Evolutionary conservation across 2,888 invertebrate genomes (phyloP).

Genomic region (Hypsopygia costalis): DNA sequence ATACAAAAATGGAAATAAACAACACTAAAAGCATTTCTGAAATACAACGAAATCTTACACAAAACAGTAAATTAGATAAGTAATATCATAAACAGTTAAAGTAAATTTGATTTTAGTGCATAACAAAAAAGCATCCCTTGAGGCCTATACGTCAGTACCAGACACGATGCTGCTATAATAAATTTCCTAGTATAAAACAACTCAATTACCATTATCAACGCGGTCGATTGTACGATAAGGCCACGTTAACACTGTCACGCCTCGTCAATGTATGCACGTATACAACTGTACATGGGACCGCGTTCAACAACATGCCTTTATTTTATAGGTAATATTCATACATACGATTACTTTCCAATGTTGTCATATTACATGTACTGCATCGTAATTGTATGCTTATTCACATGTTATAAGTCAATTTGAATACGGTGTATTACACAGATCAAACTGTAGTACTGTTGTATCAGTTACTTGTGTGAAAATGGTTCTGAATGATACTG

Average conservation of each 20-base stretch:
- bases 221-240: slow-evolving; percentile 50
- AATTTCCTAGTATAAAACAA: slow-evolving; percentile 48
- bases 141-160: slow-evolving; percentile 34
- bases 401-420: background rate
- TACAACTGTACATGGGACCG: slow-evolving; percentile 7
- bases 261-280: slow-evolving; percentile 35
- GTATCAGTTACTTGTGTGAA: too few relatives aligned
- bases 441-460: too few relatives aligned
- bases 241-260: slow-evolving; percentile 49
- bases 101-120: background rate
- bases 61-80: too few relatives aligned
- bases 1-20: too few relatives aligned
- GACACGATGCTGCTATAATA: slow-evolving; percentile 37
- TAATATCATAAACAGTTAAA: too few relatives aligned
- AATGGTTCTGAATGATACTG: too few relatives aligned
- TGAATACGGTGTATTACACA: background rate
- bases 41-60: too few relatives aligned
- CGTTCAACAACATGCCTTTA: slow-evolving; percentile 5
- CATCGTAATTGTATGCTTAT: background rate
- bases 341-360: background rate
- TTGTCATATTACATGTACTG: background rate
- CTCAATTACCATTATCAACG: slow-evolving; percentile 63
- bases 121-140: slow-evolving; percentile 1
- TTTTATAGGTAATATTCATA: background rate
- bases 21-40: too few relatives aligned